These are phyloP conservation scores for Margaritifera margaritifera DNA, from an alignment of 2,888 invertebrate genomes.

Conservation along the genomic window DNA sequence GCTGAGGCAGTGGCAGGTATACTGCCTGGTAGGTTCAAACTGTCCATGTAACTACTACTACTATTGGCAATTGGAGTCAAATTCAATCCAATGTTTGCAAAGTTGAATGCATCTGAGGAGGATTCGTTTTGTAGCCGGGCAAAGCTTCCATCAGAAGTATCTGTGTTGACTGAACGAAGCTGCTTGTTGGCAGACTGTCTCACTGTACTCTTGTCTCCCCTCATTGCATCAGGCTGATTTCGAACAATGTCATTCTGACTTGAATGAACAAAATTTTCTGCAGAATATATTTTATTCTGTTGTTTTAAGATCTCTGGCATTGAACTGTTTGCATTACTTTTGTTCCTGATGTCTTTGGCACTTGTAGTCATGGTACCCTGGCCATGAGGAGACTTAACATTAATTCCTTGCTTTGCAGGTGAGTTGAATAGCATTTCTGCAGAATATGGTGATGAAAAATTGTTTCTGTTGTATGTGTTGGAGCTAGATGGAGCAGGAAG, in stretches of 20 bases:
- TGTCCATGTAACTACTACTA: conserved; percentile 44
- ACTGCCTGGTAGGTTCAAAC: conserved; percentile 39
- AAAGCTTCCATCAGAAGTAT: conserved; percentile 27
- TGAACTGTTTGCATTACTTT: conserved; percentile 13
- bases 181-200: conserved; percentile 14
- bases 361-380: background rate
- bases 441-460: conserved; percentile 39
- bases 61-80: conserved; percentile 52
- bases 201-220: conserved; percentile 1
- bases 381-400: conserved; percentile 37
- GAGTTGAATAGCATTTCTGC: conserved; percentile 48
- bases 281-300: conserved; percentile 53
- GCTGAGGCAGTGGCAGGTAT: conserved; percentile 36
- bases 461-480: conserved; percentile 7
- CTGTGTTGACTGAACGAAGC: conserved; percentile 21
- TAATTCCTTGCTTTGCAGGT: conserved; percentile 16
- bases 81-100: conserved; percentile 60
- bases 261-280: conserved; percentile 62
- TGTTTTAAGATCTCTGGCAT: conserved; percentile 22
- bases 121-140: conserved; percentile 40
- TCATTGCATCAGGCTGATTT: conserved; percentile 20
- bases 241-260: conserved; percentile 37
- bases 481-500: conserved; percentile 3
- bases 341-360: background rate
- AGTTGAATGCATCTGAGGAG: conserved; percentile 54